Base-by-base conservation (phyloP, 2,797 vertebrate genomes). In the Leptatherina wallacei region DNA sequence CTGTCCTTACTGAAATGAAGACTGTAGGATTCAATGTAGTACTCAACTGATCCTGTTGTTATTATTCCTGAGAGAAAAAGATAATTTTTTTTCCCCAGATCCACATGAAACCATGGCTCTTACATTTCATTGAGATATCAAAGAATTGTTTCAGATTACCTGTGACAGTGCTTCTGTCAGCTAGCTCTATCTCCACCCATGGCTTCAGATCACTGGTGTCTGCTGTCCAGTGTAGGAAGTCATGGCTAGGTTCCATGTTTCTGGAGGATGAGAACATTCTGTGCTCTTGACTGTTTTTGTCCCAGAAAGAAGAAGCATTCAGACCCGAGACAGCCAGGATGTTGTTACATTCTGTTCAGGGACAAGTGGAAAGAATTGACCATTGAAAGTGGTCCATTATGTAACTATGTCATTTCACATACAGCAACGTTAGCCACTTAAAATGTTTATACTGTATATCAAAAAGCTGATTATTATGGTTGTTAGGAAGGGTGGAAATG, bases 121-220 rank as follows among this genome's bases (percentile, higher is more conserved):
- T 32, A 32, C 30, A 32, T 32, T 32, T 32, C 30, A 32, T 6
- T 32, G 30, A 32, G 30, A 32, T 32, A 32, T 32, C 30, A 32
- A 32, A 32, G 6, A 32, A 32, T 6, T 32, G 30, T 32, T 32
- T 32, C 30, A 32, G 30, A 32, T 4, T 38, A 96, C 96, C 96
- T 87, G 95, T 95, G 80, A 97, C 16, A 0, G 65, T 96, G 83
- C 85, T 94, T 86, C 83, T 95, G n/a, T 92, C 92, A 14, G 86
- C 87, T 36, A 97, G 88, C 68, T 95, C 95, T 77, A 97, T 73
- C 84, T 96, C 95, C 78, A 97, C 84, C 96, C 96, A 96, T 0
- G 95, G 85, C 0, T 77, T 69, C 0, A 33, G 42, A 0, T 95
- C 85, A 0, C 74, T 2, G 0, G 63, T n/a, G 38, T 84, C 73